A percentile compares a stretch with the other conserved stretches of the same genome.
These are phyloP conservation scores for Eulemur coronatus DNA, from an alignment of 2,797 vertebrate genomes.

Conservation along the genomic window DNA sequence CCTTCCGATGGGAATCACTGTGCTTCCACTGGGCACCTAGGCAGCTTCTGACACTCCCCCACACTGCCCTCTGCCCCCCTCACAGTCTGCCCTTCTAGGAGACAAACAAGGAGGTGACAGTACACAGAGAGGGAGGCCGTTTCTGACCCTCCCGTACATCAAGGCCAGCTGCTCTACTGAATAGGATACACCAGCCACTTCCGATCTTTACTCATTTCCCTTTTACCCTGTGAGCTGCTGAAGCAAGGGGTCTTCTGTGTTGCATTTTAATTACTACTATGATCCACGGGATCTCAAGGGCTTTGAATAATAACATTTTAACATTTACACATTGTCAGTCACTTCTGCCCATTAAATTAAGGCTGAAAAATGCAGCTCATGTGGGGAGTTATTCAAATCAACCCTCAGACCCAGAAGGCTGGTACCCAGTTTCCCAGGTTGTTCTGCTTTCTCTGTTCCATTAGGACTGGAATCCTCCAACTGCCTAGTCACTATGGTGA, in stretches of 20 bases:
- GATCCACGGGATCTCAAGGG: background rate
- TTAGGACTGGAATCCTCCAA: background rate
- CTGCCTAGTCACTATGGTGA: background rate
- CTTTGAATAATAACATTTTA: slow-evolving; percentile 40
- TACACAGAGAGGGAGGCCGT: background rate
- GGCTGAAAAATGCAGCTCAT: background rate
- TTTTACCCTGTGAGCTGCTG: background rate
- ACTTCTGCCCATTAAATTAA: background rate
- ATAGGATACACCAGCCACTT: background rate
- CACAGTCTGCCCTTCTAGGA: background rate
- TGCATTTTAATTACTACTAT: background rate
- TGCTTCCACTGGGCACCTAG: background rate
- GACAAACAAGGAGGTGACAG: background rate
- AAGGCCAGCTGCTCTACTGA: background rate
- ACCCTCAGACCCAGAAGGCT: background rate
- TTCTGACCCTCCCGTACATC: background rate
- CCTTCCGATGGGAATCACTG: background rate
- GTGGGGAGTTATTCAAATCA: background rate
- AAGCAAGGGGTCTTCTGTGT: slow-evolving; percentile 6
- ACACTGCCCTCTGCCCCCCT: background rate
- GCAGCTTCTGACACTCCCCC: background rate
- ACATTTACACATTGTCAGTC: slow-evolving; percentile 21
- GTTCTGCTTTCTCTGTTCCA: background rate
- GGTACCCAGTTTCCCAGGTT: background rate
- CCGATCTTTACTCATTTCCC: background rate